Evolutionary conservation across 1,140 invertebrate genomes (phyloP), one percentile per base, ranked within the genome.

Genomic region (Trichonephila clavata): DNA sequence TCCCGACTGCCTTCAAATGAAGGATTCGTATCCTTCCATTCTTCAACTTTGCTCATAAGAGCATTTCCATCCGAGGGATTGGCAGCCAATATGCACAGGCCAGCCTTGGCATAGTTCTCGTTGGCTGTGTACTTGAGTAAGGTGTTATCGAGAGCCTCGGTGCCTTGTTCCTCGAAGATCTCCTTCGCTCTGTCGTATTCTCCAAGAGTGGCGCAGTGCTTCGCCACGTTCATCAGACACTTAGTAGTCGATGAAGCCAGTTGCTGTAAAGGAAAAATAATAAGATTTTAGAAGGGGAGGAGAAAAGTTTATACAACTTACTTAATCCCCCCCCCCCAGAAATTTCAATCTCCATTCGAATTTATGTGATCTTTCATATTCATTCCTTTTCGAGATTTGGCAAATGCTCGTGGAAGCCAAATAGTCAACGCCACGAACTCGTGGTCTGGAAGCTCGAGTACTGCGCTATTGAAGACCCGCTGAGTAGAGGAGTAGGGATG

Each of bases 61-160:
- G 24, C 93, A 8, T 39, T 59, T 2, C 77, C 86, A 59, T 94
- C 93, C 63, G 90, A 77, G 1, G 93, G 86, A 16, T 94, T 84
- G 21, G 27, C 7, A 7, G 87, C 60, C 57, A 90, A 32, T 13
- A 27, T n/a, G 61, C 93, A 94, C 2, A 94, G 86, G 24, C 93
- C 93, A 4, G 93, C 93, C 39, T 61, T 89, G 0, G 50, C 24
- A 10, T 61, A 94, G 59, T 89, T 27, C 18, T 94, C 93, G 8
- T 39, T 81, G n/a, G 86, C 87, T 1, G 93, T 94, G 71, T 94
- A 94, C 20, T 94, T 94, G 16, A 94, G 87, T 13, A 94, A 57
- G 4, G 83, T 84, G 86, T 83, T 89, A 20, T 65, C 50, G 60
- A 94, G 43, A 20, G 93, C 27, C n/a, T 50, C 87, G 5, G 80